Evolutionary conservation across 2,888 invertebrate genomes (phyloP).

Genomic region (Drosophila robusta): DNA sequence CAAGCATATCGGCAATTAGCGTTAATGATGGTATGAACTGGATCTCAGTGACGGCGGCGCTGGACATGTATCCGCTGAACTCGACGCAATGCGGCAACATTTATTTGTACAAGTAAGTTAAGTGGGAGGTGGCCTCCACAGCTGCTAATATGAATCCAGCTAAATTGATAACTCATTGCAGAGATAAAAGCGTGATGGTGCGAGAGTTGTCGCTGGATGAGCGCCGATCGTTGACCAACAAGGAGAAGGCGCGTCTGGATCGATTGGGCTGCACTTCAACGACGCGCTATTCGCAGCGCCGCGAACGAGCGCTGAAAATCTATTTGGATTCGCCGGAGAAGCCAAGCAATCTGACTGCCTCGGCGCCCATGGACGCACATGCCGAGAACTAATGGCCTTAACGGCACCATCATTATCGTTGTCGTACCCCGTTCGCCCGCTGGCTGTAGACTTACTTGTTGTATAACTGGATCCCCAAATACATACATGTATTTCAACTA

Average conservation of each 20-base stretch:
- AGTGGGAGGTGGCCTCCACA: constrained; percentile 26
- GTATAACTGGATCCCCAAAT: constrained; percentile 22
- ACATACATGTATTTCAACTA: constrained; percentile 42
- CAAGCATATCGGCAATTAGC: constrained; percentile 87
- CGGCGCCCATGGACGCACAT: constrained; percentile 66
- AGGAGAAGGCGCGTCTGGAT: constrained; percentile 87
- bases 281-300: constrained; percentile 87
- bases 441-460: constrained; percentile 19
- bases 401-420: constrained; percentile 14
- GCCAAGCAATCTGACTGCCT: constrained; percentile 68
- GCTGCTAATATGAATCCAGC: not conserved
- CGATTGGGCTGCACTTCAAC: constrained; percentile 84
- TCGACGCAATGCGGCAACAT: constrained; percentile 88
- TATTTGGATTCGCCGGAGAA: constrained; percentile 87
- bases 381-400: constrained; percentile 57
- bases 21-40: constrained; percentile 88
- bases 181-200: constrained; percentile 87
- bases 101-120: constrained; percentile 89
- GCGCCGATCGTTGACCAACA: constrained; percentile 87
- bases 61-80: constrained; percentile 87
- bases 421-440: constrained; percentile 18
- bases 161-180: constrained; percentile 69
- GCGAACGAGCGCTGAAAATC: constrained; percentile 90
- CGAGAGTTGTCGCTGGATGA: constrained; percentile 88
- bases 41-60: constrained; percentile 86